A percentile compares a stretch with the other conserved stretches of the same genome.
Evolutionary conservation across 2,888 invertebrate species (phyloP).

Genomic region (Azorinus chamasolen): DNA sequence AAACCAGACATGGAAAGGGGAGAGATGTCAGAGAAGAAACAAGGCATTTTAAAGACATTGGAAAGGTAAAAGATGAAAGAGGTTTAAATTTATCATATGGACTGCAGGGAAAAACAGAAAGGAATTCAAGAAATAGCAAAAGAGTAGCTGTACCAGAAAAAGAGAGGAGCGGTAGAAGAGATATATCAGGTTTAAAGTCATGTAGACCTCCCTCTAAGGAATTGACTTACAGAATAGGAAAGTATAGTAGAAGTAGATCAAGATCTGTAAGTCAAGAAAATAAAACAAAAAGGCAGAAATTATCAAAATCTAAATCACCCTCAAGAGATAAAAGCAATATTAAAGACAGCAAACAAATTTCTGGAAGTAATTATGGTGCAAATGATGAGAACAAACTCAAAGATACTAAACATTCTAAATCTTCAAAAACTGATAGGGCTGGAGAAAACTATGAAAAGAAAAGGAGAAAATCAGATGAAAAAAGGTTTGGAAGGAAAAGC

Average conservation of each 20-base stretch:
- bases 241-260: constrained; percentile 7
- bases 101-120: constrained; percentile 1
- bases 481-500: constrained; percentile 7
- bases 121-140: background rate
- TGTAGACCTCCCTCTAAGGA: too few species aligned
- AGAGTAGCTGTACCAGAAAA: background rate
- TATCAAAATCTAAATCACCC: constrained; percentile 11
- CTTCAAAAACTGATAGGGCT: background rate
- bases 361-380: background rate
- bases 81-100: constrained; percentile 4
- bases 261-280: constrained; percentile 3
- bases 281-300: constrained; percentile 6
- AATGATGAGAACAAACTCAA: background rate
- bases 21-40: background rate
- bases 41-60: constrained; percentile 30
- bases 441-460: constrained; percentile 4
- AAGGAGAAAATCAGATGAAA: constrained; percentile 4
- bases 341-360: constrained; percentile 19
- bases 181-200: background rate
- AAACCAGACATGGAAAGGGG: background rate
- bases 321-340: background rate
- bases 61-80: constrained; percentile 30
- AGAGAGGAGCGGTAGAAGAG: constrained; percentile 3
- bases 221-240: too few species aligned
- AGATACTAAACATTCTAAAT: constrained; percentile 15